These are phyloP conservation scores for Chalcosyrphus nemorum DNA, from an alignment of 2,888 invertebrate genomes.

Conservation along the genomic window DNA sequence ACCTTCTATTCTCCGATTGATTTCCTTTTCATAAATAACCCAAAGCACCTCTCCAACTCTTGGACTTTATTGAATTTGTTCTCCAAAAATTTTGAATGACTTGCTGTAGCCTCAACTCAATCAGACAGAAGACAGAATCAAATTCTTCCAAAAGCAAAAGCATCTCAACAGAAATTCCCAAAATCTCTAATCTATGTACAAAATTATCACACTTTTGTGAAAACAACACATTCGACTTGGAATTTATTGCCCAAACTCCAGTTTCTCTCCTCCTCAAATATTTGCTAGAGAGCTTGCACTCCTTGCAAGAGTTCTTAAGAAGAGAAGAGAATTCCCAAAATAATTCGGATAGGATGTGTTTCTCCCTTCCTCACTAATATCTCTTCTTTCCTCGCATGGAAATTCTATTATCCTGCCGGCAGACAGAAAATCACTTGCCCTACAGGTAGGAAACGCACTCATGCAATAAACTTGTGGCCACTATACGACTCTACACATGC, in stretches of 20 bases:
- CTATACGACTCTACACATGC: slow-evolving; percentile 15
- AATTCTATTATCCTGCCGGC: slow-evolving; percentile 34
- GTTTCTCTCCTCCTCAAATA: not conserved
- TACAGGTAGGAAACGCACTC: not conserved
- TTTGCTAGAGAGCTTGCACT: not conserved
- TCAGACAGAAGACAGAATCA: no score
- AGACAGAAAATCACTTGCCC: slow-evolving; percentile 43
- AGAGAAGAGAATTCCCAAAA: not conserved
- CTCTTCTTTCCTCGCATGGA: not conserved
- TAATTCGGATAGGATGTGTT: not conserved
- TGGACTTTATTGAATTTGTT: no score
- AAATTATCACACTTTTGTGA: not conserved
- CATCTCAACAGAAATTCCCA: no score
- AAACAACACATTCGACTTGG: not conserved
- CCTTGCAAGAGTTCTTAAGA: not conserved
- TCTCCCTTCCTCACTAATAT: not conserved
- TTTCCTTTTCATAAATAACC: no score
- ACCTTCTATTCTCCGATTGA: no score
- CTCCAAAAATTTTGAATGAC: no score
- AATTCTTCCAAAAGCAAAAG: no score
- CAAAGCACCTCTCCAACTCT: no score
- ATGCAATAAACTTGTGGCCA: slow-evolving; percentile 40
- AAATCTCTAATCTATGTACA: no score
- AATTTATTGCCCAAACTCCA: not conserved
- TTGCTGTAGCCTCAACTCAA: no score